These are phyloP conservation scores for Pachycephala philippinensis DNA, from an alignment of 2,113 vertebrate genomes.

Conservation along the genomic window DNA sequence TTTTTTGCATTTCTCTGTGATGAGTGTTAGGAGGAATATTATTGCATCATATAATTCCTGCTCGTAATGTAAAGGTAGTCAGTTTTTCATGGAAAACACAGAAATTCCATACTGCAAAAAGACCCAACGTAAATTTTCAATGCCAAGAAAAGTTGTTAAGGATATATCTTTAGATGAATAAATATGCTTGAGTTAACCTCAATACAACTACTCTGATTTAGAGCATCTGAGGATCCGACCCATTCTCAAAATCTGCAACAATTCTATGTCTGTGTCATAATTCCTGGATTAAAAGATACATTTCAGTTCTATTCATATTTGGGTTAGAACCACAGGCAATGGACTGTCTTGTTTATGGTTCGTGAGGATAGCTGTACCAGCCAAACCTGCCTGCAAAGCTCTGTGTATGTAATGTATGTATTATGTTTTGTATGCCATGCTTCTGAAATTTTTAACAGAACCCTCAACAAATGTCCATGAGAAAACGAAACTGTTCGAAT, in stretches of 20 bases:
- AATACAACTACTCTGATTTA: neutral
- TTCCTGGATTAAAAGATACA: neutral
- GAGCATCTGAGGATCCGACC: neutral
- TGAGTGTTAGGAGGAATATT: neutral
- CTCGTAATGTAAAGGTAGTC: neutral
- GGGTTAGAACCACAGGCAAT: neutral
- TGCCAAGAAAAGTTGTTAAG: neutral
- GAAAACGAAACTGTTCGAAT: slow-evolving; percentile 43
- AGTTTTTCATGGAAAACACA: neutral
- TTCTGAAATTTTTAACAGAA: slow-evolving; percentile 5
- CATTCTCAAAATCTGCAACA: neutral
- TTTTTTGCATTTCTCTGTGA: neutral
- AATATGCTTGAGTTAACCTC: neutral
- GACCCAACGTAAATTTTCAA: neutral
- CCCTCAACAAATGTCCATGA: slow-evolving; percentile 1
- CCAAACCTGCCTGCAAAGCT: neutral
- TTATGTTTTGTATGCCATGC: neutral
- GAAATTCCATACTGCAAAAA: neutral
- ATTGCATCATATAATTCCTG: neutral
- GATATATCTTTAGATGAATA: neutral
- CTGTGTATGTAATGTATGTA: neutral
- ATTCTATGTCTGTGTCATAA: neutral
- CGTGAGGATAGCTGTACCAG: neutral
- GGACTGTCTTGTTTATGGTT: neutral
- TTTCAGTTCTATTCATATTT: neutral